Conservation (phyloP, 1,140 invertebrate genomes). For the Coelopa frigida region DNA sequence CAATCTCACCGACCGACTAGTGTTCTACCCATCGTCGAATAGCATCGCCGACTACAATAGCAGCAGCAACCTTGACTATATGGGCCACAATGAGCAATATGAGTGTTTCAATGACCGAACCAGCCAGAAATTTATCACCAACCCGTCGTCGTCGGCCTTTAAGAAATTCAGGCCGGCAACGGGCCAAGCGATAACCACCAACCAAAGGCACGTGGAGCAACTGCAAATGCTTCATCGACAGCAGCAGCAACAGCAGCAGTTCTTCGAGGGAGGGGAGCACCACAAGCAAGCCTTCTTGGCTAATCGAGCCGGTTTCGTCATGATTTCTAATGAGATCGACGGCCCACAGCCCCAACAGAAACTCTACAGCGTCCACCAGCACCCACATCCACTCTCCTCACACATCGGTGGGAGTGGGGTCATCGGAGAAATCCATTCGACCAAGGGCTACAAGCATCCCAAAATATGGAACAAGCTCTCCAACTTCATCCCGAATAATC, state of each 20-base stretch:
- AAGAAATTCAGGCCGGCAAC: too few relatives aligned
- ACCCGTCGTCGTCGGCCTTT: too few relatives aligned
- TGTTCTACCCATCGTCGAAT: constrained; percentile 36
- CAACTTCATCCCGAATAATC: constrained; percentile 70
- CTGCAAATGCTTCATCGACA: neutral
- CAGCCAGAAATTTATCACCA: too few relatives aligned
- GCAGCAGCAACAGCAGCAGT: constrained; percentile 7
- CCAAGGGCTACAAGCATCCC: constrained; percentile 43
- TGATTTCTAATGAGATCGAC: neutral
- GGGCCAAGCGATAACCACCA: neutral
- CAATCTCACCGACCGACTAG: constrained; percentile 30
- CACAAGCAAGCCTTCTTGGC: constrained; percentile 21
- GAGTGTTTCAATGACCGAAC: neutral
- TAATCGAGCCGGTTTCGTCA: too few relatives aligned
- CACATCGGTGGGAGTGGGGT: neutral
- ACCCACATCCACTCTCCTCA: neutral
- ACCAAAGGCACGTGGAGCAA: too few relatives aligned
- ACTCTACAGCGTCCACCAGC: neutral
- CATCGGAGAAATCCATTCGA: constrained; percentile 11
- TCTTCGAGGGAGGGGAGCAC: constrained; percentile 50
- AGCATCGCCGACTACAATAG: constrained; percentile 28
- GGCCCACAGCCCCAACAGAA: neutral
- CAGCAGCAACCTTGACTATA: constrained; percentile 25
- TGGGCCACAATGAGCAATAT: constrained; percentile 11
- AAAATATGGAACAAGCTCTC: constrained; percentile 38